Evolutionary conservation across 2,113 vertebrate genomes (phyloP).

Genomic region (Campylomormyrus tamandua): DNA sequence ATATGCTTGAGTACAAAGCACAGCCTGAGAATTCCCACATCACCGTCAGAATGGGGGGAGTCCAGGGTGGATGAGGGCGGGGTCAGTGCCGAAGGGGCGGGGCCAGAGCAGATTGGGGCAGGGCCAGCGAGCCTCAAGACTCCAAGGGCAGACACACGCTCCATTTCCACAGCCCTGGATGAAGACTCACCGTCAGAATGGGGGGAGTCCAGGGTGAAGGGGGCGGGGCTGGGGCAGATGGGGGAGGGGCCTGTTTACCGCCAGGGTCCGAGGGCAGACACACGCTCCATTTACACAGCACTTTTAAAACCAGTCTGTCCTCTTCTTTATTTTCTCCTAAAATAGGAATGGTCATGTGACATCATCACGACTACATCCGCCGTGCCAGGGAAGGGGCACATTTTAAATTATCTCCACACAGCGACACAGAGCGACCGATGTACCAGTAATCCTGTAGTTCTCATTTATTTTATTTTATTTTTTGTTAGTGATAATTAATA

Average conservation of each 20-base stretch:
- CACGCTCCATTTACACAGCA: not conserved
- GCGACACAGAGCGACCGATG: too few species aligned
- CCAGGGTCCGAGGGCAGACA: not conserved
- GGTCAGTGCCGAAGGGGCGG: not conserved
- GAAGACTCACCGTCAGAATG: not conserved
- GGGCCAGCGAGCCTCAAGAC: not conserved
- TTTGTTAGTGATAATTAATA: not conserved
- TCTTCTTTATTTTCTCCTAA: not conserved
- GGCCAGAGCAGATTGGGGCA: not conserved
- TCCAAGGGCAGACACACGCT: not conserved
- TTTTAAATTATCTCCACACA: too few species aligned
- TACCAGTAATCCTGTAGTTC: too few species aligned
- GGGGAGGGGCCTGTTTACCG: not conserved
- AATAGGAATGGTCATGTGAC: too few species aligned
- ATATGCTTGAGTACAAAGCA: constrained; percentile 70
- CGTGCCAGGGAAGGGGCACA: too few species aligned
- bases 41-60: not conserved
- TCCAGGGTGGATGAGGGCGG: not conserved
- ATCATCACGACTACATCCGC: too few species aligned
- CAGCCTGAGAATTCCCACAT: constrained; percentile 65
- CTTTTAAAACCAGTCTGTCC: not conserved
- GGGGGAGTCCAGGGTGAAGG: not conserved
- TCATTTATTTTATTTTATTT: not conserved
- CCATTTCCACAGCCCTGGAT: not conserved
- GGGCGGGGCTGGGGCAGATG: not conserved